Base-by-base conservation (phyloP, 2,797 vertebrate genomes). In the Phrynocephalus forsythii region DNA sequence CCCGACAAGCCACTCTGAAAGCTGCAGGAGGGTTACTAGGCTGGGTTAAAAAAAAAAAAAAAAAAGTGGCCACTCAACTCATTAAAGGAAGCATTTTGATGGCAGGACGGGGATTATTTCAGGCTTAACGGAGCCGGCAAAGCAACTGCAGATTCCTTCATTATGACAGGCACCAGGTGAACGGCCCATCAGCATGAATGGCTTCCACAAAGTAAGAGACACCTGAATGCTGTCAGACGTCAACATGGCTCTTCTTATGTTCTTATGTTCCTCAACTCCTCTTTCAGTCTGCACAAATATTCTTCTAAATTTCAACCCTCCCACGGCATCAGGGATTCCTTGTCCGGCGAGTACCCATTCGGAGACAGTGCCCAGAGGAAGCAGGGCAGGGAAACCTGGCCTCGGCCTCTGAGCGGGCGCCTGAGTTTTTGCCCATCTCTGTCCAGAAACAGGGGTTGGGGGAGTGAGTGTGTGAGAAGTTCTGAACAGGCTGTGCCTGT, bases 101-200 rank as follows among this genome's bases (percentile, higher is more conserved):
- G 38, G 38, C 78, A 50, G 78, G 13, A 16, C 60, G 50, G 71
- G 69, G 30, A 73, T n/a, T 73, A 6, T 73, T 73, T 69, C 24
- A 11, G 33, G 20, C 6, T 8, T 30, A 50, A 50, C 72, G 82
- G n/a, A 82, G 81, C 11, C 71, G 38, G 26, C 24, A 52, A 56
- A 81, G 30, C n/a, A 63, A 16, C 0, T 0, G 9, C 11, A 38
- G 0, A 44, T 80, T 3, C 30, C 67, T 83, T 79, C 84, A 66
- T 48, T 18, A n/a, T 89, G 69, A 7, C n/a, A 2, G 28, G 15
- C 0, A 0, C 71, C 3, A 1, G 67, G 52, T 67, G 5, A 63
- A 78, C 9, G 28, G 20, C 0, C 0, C 5, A 0, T 33, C 4
- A 85, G 67, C 18, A 82, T 81, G 79, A 83, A 60, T 15, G 8